Base-by-base conservation (phyloP, 2,797 vertebrate species). In the Sebastes elongatus region DNA sequence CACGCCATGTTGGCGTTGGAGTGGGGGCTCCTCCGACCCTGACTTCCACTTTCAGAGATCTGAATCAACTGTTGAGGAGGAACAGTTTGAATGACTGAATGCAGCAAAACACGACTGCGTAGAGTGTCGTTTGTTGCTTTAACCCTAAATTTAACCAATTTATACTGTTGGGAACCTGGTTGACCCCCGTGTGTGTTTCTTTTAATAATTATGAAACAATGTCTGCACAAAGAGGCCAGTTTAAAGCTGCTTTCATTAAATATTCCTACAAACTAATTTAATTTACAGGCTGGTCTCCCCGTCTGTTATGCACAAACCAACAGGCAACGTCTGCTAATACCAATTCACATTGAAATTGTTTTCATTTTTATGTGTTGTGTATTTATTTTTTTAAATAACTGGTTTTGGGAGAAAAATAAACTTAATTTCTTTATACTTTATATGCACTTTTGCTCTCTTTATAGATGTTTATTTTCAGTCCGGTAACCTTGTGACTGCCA, bases 241-340 rank as follows among this genome's bases (percentile, higher is more conserved):
- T 2, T 1, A 46, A 83, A 76, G 64, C 80, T 78, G 55, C 80
- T 82, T 65, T n/a, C 9, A 28, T 10, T 71, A 28, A 75, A 73
- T 38, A 77, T 49, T 76, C 2, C 30, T 64, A 46, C 9, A 61
- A 66, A 5, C 4, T 46, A 28, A 23, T 49, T 55, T 5, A 28
- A 18, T 57, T 73, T 64, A 30, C 23, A 32, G 68, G 18, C 46
- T 20, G 33, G 46, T 57, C 56, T 59, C 10, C 35, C 33, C 59
- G 52, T 52, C 33, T 53, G 3, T 71, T 66, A 62, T 46, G 42
- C 42, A 46, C 2, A 46, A 46, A 46, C 16, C 13, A 46, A 46
- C 42, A 42, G 38, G 38, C 13, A 42, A 42, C 2, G 1, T 42
- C 46, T 18, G 46, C 16, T 49, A 49, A 49, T 49, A 49, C 7